A percentile compares a stretch with the other conserved stretches of the same genome.
Evolutionary conservation across 92 coral and sea anemone genomes (phyloP).

Genomic region (Galaxea fascicularis): DNA sequence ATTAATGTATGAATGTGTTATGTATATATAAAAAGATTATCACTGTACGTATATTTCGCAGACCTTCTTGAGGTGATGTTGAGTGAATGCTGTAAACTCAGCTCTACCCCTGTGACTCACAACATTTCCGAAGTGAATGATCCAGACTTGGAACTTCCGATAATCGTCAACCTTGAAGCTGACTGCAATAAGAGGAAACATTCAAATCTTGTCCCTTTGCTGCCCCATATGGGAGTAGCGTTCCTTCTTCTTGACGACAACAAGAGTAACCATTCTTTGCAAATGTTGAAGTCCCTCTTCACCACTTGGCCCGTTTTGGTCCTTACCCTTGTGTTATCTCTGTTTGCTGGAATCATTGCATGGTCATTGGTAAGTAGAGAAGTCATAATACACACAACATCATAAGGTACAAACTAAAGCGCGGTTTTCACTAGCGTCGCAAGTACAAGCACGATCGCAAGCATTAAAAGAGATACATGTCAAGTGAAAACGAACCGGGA

Average conservation of each 20-base stretch:
- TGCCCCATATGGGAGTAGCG: conserved; percentile 77
- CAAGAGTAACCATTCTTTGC: conserved; percentile 61
- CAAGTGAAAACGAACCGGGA: too few relatives aligned
- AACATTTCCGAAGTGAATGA: not conserved
- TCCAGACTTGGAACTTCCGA: conserved; percentile 61
- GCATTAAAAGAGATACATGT: too few relatives aligned
- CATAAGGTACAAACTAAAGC: too few relatives aligned
- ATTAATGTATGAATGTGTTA: too few relatives aligned
- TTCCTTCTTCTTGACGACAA: conserved; percentile 55
- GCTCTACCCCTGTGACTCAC: not conserved
- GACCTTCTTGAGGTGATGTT: conserved; percentile 55
- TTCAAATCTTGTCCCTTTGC: conserved; percentile 68
- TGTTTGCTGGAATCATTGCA: conserved; percentile 80
- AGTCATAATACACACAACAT: too few relatives aligned
- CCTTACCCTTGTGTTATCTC: conserved; percentile 76
- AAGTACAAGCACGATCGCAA: too few relatives aligned
- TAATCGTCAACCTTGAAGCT: conserved; percentile 57
- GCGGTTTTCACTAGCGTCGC: too few relatives aligned
- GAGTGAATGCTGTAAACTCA: conserved; percentile 52
- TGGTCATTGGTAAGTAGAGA: conserved; percentile 83
- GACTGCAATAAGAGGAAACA: conserved; percentile 52
- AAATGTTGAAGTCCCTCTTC: conserved; percentile 70
- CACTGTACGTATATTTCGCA: not conserved
- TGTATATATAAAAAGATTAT: not conserved
- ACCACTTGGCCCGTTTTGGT: conserved; percentile 94